phyloP scores from a whole-genome alignment of 2,888 invertebrate genomes.

The Adelphocoris suturalis region DNA sequence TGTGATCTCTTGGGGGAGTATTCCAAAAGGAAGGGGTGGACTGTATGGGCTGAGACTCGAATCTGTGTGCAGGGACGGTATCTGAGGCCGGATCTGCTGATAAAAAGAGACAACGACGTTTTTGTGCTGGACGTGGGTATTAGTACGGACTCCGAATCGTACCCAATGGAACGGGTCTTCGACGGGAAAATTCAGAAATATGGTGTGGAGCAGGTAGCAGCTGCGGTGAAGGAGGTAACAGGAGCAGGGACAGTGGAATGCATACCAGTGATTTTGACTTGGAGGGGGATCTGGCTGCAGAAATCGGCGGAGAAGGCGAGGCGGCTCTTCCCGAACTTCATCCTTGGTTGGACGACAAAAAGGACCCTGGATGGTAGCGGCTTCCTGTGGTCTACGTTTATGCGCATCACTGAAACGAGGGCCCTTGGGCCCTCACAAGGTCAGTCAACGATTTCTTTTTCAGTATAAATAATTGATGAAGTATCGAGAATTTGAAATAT shows the following conservation, averaged over 20 bases:
- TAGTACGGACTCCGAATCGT: background rate
- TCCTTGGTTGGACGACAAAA: background rate
- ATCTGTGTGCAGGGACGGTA: background rate
- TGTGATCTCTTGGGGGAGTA: background rate
- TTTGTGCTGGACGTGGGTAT: background rate
- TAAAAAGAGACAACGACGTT: background rate
- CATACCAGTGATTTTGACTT: too few relatives aligned
- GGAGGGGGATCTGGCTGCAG: too few relatives aligned
- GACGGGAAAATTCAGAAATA: background rate
- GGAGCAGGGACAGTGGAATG: background rate
- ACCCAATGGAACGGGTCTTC: background rate
- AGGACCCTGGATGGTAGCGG: conserved; percentile 5
- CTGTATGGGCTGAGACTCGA: background rate
- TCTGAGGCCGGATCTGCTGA: background rate
- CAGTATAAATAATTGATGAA: too few relatives aligned
- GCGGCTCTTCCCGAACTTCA: too few relatives aligned
- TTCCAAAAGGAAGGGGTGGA: background rate
- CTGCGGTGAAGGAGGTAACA: background rate
- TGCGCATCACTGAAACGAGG: background rate
- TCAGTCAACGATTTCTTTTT: background rate
- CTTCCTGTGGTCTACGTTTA: background rate
- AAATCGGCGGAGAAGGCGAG: too few relatives aligned
- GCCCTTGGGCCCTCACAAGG: conserved; percentile 48
- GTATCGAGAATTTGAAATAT: too few relatives aligned
- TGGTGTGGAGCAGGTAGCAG: background rate